phyloP scores from a whole-genome alignment of 2,113 vertebrate genomes.

The Opisthocomus hoazin region DNA sequence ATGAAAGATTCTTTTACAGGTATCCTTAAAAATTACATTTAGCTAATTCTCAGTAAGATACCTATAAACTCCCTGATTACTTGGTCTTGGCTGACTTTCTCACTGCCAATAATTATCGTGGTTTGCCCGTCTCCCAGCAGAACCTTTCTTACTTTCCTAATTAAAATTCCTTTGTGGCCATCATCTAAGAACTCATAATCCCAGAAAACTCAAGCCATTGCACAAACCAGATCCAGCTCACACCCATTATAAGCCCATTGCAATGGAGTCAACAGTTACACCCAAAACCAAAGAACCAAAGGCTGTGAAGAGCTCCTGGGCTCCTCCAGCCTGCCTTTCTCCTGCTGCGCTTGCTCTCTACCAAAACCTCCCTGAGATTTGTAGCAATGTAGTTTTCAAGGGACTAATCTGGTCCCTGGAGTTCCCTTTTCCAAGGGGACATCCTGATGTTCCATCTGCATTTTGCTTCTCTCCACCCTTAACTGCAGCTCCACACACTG shows the following conservation, averaged over 20 bases:
- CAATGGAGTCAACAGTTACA: constrained; percentile 7
- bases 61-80: background rate
- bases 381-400: background rate
- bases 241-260: background rate
- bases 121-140: constrained; percentile 3
- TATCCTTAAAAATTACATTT: background rate
- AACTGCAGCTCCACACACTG: background rate
- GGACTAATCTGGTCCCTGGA: background rate
- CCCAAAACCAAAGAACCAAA: constrained; percentile 44
- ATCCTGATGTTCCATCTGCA: background rate
- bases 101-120: background rate
- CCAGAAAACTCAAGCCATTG: constrained; percentile 26
- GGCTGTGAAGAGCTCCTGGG: background rate
- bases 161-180: constrained; percentile 55
- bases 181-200: background rate
- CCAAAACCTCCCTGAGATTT: background rate
- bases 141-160: constrained; percentile 26
- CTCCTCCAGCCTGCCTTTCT: background rate
- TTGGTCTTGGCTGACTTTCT: constrained; percentile 24
- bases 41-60: background rate
- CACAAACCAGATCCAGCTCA: constrained; percentile 32
- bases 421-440: background rate
- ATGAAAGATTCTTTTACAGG: background rate
- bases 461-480: background rate
- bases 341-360: background rate